Base-by-base conservation (phyloP, 2,113 vertebrate genomes). In the Dicerorhinus sumatrensis region DNA sequence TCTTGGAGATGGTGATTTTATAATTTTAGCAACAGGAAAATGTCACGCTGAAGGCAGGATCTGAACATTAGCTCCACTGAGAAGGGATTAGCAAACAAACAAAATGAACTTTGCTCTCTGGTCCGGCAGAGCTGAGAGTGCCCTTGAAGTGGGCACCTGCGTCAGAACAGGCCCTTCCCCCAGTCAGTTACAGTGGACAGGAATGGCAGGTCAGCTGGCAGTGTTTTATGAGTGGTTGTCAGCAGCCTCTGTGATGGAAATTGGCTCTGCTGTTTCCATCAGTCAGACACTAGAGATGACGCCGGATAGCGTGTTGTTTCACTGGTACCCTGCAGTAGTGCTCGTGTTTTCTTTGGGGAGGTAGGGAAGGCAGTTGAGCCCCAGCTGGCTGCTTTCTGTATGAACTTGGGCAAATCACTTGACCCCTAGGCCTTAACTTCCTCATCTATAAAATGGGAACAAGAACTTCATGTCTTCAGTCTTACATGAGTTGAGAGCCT, bases 1-100 rank as follows among this genome's bases (percentile, higher is more conserved):
- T 63, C 58, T 73, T 62, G 27, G 72, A 54, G 51, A 58, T n/a
- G 12, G n/a, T 27, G 39, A 29, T 51, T 91, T 14, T 42, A 1
- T 89, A 94, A 95, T 90, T 95, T 79, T 76, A 83, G 72, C 63
- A n/a, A 75, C 23, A 70, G 63, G 69, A 62, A 89, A 82, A 63
- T 82, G 70, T 93, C 92, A 89, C 10, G 42, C 82, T 60, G 65
- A 56, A 92, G 94, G 82, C 48, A 87, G 92, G 48, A 56, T 81
- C n/a, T 67, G 21, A 60, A 21, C 39, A 6, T 62, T 29, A 69
- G 39, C 88, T 72, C 62, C 79, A 62, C 48, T 75, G 1, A 9
- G 56, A 46, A 67, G 36, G 25, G 80, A 86, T 94, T 79, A 51
- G 54, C 29, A 65, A 54, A 21, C 42, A 79, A 77, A 75, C 90